Percentiles rank a stretch among this genome's conserved stretches.
Evolutionary conservation across 1,140 invertebrate genomes (phyloP).

Genomic region (Diabrotica virgifera): DNA sequence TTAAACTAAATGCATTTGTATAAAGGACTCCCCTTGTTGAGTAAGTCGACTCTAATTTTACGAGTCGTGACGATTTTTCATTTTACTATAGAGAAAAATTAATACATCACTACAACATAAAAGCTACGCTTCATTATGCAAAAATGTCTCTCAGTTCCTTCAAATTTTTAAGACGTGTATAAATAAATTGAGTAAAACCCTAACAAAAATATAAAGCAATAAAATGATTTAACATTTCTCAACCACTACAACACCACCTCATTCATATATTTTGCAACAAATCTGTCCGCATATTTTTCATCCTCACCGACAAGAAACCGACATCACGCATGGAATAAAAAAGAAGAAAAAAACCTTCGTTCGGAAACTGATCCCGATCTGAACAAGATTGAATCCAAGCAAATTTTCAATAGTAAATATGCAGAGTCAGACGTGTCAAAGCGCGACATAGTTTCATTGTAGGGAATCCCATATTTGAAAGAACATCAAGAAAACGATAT

Average conservation of each 20-base stretch:
- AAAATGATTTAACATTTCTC: too few species aligned
- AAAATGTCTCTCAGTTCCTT: too few species aligned
- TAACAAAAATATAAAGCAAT: too few species aligned
- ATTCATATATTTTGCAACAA: conserved; percentile 1
- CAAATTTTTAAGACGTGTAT: too few species aligned
- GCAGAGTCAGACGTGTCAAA: conserved; percentile 13
- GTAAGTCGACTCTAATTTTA: too few species aligned
- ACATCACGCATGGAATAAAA: not conserved
- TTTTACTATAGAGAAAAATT: too few species aligned
- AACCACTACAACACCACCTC: not conserved
- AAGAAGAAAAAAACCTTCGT: not conserved
- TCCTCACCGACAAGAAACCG: conserved; percentile 1
- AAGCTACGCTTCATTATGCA: too few species aligned
- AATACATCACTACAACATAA: too few species aligned
- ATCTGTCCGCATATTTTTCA: not conserved
- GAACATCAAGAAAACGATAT: conserved; percentile 16
- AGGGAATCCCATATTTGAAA: conserved; percentile 8
- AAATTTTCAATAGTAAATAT: conserved; percentile 12
- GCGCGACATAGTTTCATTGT: conserved; percentile 12
- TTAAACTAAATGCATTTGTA: too few species aligned
- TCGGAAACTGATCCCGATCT: not conserved
- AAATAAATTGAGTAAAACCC: too few species aligned
- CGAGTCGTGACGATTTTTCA: too few species aligned
- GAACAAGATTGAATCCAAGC: conserved; percentile 8
- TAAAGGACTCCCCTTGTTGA: too few species aligned